phyloP scores from a whole-genome alignment of 2,888 invertebrate species.

The Coelinius sp. region DNA sequence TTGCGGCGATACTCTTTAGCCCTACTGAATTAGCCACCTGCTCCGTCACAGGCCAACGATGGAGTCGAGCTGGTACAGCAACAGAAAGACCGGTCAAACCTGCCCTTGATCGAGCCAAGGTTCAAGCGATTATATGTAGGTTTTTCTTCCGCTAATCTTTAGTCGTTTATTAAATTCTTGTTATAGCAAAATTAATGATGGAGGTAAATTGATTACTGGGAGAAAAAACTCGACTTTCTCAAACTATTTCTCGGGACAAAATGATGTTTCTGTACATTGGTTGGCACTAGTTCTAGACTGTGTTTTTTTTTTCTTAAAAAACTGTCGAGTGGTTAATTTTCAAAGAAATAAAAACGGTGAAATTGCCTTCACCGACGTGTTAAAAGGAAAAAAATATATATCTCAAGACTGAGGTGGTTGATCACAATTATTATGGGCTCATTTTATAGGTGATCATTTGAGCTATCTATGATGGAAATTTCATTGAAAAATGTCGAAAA shows the following conservation, averaged over 20 bases:
- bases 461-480: too few species aligned
- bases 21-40: conserved; percentile 82
- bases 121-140: conserved; percentile 82
- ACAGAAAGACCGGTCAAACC: conserved; percentile 81
- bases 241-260: background rate
- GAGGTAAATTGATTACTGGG: background rate
- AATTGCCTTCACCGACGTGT: too few species aligned
- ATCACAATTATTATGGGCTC: too few species aligned
- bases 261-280: too few species aligned
- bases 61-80: conserved; percentile 82
- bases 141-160: conserved; percentile 37
- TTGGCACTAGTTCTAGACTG: too few species aligned
- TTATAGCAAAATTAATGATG: background rate
- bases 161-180: background rate
- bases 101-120: conserved; percentile 80
- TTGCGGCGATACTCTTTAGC: conserved; percentile 82
- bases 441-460: too few species aligned
- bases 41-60: conserved; percentile 83
- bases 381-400: too few species aligned
- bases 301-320: too few species aligned
- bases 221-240: background rate
- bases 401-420: too few species aligned
- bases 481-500: too few species aligned
- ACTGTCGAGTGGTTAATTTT: too few species aligned
- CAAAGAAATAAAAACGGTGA: too few species aligned